Evolutionary conservation across 1,140 invertebrate genomes (phyloP).

Genomic region (Paraescarpia echinospica): DNA sequence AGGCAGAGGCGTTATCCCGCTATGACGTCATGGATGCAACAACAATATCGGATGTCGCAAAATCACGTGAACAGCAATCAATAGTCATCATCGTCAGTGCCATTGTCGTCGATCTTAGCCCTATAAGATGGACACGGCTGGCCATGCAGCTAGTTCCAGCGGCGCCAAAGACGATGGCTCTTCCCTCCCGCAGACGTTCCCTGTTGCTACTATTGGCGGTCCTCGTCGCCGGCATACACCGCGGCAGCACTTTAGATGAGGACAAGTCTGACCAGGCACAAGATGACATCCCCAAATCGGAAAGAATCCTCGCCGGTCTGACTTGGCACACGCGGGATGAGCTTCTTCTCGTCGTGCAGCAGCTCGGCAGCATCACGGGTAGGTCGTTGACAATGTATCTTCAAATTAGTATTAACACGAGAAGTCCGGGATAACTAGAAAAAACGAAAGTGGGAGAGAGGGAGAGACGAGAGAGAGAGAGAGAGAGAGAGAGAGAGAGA

Average conservation of each 20-base stretch:
- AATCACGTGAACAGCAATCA: neutral
- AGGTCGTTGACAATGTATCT: neutral
- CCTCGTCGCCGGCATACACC: neutral
- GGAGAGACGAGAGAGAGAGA: too few species aligned
- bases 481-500: too few species aligned
- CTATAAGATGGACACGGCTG: neutral
- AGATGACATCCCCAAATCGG: neutral
- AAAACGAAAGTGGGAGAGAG: too few species aligned
- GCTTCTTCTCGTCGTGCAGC: neutral
- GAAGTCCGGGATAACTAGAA: too few species aligned
- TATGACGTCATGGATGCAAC: neutral
- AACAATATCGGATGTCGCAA: neutral
- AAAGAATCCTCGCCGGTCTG: neutral
- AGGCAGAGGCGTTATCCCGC: too few species aligned
- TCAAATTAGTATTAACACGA: too few species aligned
- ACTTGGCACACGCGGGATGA: neutral
- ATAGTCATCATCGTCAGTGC: neutral
- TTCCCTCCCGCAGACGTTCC: neutral
- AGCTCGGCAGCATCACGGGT: neutral
- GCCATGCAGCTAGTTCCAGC: neutral
- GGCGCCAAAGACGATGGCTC: neutral
- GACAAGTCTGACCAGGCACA: neutral
- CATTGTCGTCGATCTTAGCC: neutral
- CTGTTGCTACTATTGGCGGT: neutral
- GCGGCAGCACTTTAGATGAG: neutral